A percentile compares a stretch with the other conserved stretches of the same genome.
Conservation (phyloP, 2,888 invertebrate species). For the Brenthis ino region DNA sequence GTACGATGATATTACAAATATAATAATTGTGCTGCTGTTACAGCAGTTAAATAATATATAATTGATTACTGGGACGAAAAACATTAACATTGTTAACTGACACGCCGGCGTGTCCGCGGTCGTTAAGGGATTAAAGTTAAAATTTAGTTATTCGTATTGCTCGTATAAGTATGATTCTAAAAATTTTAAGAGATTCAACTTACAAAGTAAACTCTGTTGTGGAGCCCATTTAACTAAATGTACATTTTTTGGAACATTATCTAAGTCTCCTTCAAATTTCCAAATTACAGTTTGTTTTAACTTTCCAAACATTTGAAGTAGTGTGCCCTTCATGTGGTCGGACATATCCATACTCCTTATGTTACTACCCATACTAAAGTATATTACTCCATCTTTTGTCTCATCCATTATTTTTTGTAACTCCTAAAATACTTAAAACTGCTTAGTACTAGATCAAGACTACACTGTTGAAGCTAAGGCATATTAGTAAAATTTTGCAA, state of each 20-base stretch:
- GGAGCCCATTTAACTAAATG: slow-evolving; percentile 66
- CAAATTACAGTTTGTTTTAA: slow-evolving; percentile 64
- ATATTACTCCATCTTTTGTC: slow-evolving; percentile 60
- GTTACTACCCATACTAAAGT: slow-evolving; percentile 65
- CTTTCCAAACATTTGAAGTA: slow-evolving; percentile 55
- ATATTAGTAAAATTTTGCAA: background rate
- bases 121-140: background rate
- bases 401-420: slow-evolving; percentile 62
- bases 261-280: slow-evolving; percentile 61
- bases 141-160: background rate
- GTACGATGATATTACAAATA: too few relatives aligned
- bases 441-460: too few relatives aligned
- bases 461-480: too few relatives aligned
- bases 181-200: slow-evolving; percentile 13
- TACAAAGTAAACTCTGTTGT: slow-evolving; percentile 65
- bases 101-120: too few relatives aligned
- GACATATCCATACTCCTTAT: slow-evolving; percentile 55
- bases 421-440: slow-evolving; percentile 49
- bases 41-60: too few relatives aligned
- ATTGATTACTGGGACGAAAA: too few relatives aligned
- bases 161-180: background rate
- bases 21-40: too few relatives aligned
- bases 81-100: too few relatives aligned
- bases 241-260: slow-evolving; percentile 58
- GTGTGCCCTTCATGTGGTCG: slow-evolving; percentile 45